These are phyloP conservation scores for Molossus alvarezi DNA, from an alignment of 2,797 vertebrate species.

Conservation along the genomic window DNA sequence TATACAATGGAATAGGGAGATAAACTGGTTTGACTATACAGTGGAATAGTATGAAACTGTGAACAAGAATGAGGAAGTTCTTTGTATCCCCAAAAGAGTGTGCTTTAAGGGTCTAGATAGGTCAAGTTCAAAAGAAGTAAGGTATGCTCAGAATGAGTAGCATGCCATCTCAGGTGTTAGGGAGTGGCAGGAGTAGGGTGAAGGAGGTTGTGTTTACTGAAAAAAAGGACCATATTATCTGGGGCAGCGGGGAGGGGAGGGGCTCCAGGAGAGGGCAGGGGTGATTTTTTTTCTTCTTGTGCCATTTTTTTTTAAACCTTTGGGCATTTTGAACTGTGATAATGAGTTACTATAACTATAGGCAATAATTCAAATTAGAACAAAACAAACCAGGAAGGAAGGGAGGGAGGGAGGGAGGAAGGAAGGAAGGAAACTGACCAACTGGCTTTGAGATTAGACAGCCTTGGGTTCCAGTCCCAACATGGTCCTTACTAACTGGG, in stretches of 20 bases:
- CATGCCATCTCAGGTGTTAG: no score
- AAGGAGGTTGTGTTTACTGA: background rate
- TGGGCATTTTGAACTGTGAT: background rate
- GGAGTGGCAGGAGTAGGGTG: background rate
- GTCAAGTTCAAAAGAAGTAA: background rate
- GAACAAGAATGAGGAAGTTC: background rate
- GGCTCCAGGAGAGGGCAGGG: background rate
- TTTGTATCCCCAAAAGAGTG: background rate
- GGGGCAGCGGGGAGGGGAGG: background rate
- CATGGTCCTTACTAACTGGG: background rate
- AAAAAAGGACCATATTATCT: background rate
- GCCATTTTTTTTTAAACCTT: background rate
- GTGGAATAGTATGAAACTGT: background rate
- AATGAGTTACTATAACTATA: background rate
- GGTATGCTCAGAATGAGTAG: background rate
- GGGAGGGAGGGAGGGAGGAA: background rate
- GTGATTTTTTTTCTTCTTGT: background rate
- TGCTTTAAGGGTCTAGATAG: background rate
- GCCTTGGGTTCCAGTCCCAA: background rate
- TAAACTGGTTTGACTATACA: background rate
- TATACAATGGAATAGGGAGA: no score
- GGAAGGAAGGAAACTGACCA: background rate
- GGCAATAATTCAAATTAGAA: background rate
- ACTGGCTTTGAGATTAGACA: background rate
- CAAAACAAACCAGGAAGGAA: background rate